Evolutionary conservation across 2,113 vertebrate species (phyloP).

Genomic region (Hippocampus barbouri): DNA sequence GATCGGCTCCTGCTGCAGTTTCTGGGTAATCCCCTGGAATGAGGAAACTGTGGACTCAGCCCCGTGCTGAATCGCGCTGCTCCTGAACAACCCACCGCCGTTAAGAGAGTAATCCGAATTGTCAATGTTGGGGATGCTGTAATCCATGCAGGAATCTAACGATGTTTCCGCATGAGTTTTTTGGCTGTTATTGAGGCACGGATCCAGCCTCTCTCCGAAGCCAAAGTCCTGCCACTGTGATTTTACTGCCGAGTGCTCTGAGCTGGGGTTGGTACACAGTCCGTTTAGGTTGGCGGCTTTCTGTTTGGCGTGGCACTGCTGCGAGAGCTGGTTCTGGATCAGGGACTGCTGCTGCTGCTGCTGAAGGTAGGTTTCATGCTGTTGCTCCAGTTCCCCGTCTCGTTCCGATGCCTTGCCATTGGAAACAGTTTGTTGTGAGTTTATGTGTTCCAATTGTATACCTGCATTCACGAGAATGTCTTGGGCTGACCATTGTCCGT

Average conservation of each 20-base stretch:
- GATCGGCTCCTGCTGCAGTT: conserved; percentile 50
- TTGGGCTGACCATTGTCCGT: conserved; percentile 50
- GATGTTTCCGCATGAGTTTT: conserved; percentile 31
- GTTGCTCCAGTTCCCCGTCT: conserved; percentile 29
- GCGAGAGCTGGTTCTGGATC: conserved; percentile 43
- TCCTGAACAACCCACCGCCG: conserved; percentile 29
- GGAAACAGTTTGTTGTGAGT: conserved; percentile 38
- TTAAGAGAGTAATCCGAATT: conserved; percentile 30
- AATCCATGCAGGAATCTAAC: conserved; percentile 48
- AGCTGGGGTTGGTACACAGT: conserved; percentile 19
- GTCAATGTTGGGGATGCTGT: conserved; percentile 23
- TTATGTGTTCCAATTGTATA: conserved; percentile 38
- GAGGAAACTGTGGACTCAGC: conserved; percentile 28
- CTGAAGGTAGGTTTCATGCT: conserved; percentile 48
- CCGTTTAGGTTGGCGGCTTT: conserved; percentile 47
- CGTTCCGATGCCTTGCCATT: conserved; percentile 34
- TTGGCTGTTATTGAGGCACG: conserved; percentile 47
- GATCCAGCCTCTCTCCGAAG: conserved; percentile 15
- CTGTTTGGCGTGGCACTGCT: conserved; percentile 51
- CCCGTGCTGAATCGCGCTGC: conserved; percentile 10
- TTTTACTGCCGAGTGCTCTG: conserved; percentile 21
- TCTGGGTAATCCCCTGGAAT: conserved; percentile 46
- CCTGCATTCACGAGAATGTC: conserved; percentile 35
- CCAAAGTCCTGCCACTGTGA: conserved; percentile 49
- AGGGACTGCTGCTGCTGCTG: conserved; percentile 36